phyloP scores from a whole-genome alignment of 1,140 invertebrate genomes.

The Drosophila tsacasi region DNA sequence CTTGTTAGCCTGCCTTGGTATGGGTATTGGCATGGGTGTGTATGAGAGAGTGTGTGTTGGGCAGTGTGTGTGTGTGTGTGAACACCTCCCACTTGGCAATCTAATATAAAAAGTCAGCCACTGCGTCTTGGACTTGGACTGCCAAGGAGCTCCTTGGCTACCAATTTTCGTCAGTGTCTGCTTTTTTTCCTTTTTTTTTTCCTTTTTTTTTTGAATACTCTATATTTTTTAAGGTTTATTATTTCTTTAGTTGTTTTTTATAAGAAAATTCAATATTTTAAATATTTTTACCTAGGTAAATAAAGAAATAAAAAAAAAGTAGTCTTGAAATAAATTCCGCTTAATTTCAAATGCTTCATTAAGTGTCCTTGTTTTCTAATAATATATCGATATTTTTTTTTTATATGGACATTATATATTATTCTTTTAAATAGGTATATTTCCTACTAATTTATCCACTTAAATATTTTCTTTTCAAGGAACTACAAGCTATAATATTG shows the following conservation, averaged over 20 bases:
- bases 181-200: too few species aligned
- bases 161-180: slow-evolving; percentile 15
- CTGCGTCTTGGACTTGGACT: slow-evolving; percentile 26
- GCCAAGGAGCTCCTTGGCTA: slow-evolving; percentile 32
- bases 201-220: slow-evolving; percentile 1
- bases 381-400: too few species aligned
- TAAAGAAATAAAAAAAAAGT: not conserved
- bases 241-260: not conserved
- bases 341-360: not conserved
- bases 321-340: not conserved
- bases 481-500: too few species aligned
- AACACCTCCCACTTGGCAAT: slow-evolving; percentile 83
- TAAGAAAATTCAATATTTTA: too few species aligned
- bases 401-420: too few species aligned
- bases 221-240: not conserved
- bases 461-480: too few species aligned
- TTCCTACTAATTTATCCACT: too few species aligned
- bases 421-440: too few species aligned
- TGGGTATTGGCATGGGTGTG: slow-evolving; percentile 4
- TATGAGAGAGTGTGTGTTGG: slow-evolving; percentile 27
- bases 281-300: not conserved
- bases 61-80: slow-evolving; percentile 64
- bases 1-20: slow-evolving; percentile 59
- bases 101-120: slow-evolving; percentile 68
- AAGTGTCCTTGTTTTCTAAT: not conserved